A percentile compares a stretch with the other conserved stretches of the same genome.
These are phyloP conservation scores for Remorina albescens DNA, from an alignment of 2,797 vertebrate genomes.

Conservation along the genomic window DNA sequence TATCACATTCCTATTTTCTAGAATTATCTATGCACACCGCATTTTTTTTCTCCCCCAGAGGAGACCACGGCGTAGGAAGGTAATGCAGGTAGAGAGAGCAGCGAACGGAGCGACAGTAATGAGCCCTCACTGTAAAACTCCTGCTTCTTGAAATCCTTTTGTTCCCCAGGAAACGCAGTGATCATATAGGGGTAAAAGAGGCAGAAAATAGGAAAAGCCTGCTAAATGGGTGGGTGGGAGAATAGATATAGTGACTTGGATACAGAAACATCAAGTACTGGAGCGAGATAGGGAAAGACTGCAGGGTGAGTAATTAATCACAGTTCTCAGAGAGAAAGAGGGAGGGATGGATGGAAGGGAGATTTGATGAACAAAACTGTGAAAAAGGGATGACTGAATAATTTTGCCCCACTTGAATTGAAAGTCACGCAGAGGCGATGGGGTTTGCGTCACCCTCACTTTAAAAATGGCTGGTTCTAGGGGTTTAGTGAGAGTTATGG, in stretches of 20 bases:
- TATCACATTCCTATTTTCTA: conserved; percentile 72
- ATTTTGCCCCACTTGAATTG: conserved; percentile 34
- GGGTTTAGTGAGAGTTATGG: not conserved
- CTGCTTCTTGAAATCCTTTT: conserved; percentile 62
- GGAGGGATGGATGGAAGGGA: no score
- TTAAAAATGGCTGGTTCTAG: not conserved
- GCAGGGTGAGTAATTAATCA: conserved; percentile 65
- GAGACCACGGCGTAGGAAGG: conserved; percentile 66
- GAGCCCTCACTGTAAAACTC: conserved; percentile 50
- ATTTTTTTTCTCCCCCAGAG: conserved; percentile 39
- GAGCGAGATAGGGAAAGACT: conserved; percentile 41
- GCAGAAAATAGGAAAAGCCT: conserved; percentile 36
- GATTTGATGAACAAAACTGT: conserved; percentile 48
- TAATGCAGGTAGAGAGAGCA: conserved; percentile 49
- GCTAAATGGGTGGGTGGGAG: conserved; percentile 31
- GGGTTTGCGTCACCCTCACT: conserved; percentile 1
- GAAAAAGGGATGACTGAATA: conserved; percentile 35
- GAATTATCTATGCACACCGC: conserved; percentile 65
- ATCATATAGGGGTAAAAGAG: conserved; percentile 22
- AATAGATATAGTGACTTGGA: conserved; percentile 33
- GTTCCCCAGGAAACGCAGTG: conserved; percentile 38
- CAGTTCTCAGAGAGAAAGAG: conserved; percentile 24
- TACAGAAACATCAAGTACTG: conserved; percentile 7
- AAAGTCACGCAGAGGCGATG: not conserved
- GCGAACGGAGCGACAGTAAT: conserved; percentile 57